phyloP scores from a whole-genome alignment of 2,888 invertebrate species.

The Caenorhabditis wallacei region DNA sequence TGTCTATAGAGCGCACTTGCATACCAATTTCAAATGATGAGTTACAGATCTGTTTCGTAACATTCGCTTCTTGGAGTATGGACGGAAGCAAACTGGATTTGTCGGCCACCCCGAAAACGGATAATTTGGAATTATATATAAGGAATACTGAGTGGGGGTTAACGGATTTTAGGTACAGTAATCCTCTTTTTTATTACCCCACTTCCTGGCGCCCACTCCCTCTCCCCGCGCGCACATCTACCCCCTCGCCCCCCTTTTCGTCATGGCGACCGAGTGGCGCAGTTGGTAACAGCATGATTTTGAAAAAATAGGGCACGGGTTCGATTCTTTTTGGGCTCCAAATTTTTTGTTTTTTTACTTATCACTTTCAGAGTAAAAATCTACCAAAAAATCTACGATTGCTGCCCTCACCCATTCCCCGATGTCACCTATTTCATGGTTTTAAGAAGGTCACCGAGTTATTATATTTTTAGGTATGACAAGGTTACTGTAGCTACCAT shows the following conservation, averaged over 20 bases:
- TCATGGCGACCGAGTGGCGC: neutral
- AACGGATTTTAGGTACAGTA: constrained; percentile 77
- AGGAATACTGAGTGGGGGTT: constrained; percentile 81
- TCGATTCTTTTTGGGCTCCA: neutral
- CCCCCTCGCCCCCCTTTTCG: neutral
- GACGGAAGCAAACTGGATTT: constrained; percentile 79
- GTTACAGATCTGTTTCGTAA: constrained; percentile 81
- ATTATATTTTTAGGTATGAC: constrained; percentile 80
- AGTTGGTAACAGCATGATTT: neutral
- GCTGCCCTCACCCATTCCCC: constrained; percentile 80
- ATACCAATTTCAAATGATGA: neutral
- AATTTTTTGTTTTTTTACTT: neutral
- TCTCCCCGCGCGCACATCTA: neutral
- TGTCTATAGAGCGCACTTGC: constrained; percentile 2
- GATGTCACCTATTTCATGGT: constrained; percentile 82
- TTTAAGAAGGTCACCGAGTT: constrained; percentile 79
- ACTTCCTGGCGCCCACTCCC: neutral
- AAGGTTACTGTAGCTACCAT: neutral
- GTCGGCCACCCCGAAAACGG: constrained; percentile 74
- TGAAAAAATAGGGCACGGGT: no score
- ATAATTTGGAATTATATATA: constrained; percentile 80
- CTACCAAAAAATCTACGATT: constrained; percentile 78
- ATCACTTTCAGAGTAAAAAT: constrained; percentile 64
- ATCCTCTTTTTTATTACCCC: neutral
- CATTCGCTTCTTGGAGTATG: constrained; percentile 81